A percentile compares a stretch with the other conserved stretches of the same genome.
These are phyloP conservation scores for Microtus pennsylvanicus DNA, from an alignment of 2,113 vertebrate genomes.

Conservation along the genomic window DNA sequence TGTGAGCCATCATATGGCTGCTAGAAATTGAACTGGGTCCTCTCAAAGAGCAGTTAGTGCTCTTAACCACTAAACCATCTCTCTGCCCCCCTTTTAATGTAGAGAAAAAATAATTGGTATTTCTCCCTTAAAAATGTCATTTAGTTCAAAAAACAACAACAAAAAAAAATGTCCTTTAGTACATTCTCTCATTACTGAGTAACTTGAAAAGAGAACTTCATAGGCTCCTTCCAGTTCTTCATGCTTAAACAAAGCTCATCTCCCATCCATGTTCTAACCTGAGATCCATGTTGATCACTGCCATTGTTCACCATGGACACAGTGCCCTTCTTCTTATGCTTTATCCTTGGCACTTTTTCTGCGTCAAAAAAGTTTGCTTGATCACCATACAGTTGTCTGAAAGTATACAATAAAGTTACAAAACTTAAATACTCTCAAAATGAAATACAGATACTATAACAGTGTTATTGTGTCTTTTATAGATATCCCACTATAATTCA, in stretches of 20 bases:
- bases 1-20: neutral
- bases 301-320: slow-evolving; percentile 99
- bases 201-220: slow-evolving; percentile 11
- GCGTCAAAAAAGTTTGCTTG: slow-evolving; percentile 96
- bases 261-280: slow-evolving; percentile 88
- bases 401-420: slow-evolving; percentile 60
- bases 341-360: slow-evolving; percentile 96
- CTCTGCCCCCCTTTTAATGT: neutral
- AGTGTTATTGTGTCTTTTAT: neutral
- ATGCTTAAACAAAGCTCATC: slow-evolving; percentile 24
- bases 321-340: slow-evolving; percentile 96
- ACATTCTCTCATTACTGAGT: slow-evolving; percentile 28
- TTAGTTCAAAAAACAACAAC: neutral
- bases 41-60: neutral
- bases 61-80: neutral
- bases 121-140: neutral
- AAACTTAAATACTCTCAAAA: slow-evolving; percentile 44
- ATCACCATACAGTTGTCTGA: slow-evolving; percentile 97
- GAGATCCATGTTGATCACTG: slow-evolving; percentile 95
- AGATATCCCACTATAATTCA: slow-evolving; percentile 47
- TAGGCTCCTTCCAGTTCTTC: neutral
- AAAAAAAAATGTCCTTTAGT: neutral
- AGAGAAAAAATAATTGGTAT: slow-evolving; percentile 12
- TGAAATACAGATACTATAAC: neutral
- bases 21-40: neutral